Evolutionary conservation across 2,888 invertebrate genomes (phyloP).

Genomic region (Charanyca ferruginea): DNA sequence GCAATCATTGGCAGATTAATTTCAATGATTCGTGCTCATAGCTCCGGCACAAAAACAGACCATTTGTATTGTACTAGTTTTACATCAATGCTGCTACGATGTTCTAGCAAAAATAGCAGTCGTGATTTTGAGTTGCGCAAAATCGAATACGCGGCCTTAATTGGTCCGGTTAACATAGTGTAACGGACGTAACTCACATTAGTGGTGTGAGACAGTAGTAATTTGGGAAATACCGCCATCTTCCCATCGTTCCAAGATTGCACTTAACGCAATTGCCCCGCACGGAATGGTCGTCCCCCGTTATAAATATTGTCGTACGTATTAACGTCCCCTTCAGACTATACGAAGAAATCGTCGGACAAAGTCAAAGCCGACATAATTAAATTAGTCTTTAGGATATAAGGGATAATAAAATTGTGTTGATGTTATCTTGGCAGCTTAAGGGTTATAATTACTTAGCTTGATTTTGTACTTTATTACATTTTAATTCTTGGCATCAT

Average conservation of each 20-base stretch:
- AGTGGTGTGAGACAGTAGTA: conserved; percentile 65
- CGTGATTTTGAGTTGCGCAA: too few relatives aligned
- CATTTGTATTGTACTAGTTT: too few relatives aligned
- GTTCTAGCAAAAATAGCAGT: too few relatives aligned
- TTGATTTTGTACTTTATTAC: conserved; percentile 18
- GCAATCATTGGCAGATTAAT: too few relatives aligned
- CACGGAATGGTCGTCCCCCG: conserved; percentile 23
- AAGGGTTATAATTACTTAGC: conserved; percentile 38
- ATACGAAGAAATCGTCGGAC: conserved; percentile 14
- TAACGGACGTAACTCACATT: conserved; percentile 65
- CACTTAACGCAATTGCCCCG: conserved; percentile 72
- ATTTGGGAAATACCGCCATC: conserved; percentile 63
- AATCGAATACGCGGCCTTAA: too few relatives aligned
- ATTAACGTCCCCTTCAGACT: conserved; percentile 27
- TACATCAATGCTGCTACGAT: too few relatives aligned
- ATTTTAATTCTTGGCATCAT: conserved; percentile 19
- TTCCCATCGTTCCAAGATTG: conserved; percentile 64
- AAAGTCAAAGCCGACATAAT: conserved; percentile 39
- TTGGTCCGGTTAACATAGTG: conserved; percentile 60
- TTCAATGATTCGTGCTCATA: too few relatives aligned
- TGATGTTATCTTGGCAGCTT: conserved; percentile 36
- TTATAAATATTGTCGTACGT: conserved; percentile 52
- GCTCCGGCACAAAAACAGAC: too few relatives aligned
- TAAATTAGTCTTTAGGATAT: conserved; percentile 37
- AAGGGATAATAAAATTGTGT: conserved; percentile 30